These are phyloP conservation scores for Barbus barbus DNA, from an alignment of 2,113 vertebrate species.

Conservation along the genomic window DNA sequence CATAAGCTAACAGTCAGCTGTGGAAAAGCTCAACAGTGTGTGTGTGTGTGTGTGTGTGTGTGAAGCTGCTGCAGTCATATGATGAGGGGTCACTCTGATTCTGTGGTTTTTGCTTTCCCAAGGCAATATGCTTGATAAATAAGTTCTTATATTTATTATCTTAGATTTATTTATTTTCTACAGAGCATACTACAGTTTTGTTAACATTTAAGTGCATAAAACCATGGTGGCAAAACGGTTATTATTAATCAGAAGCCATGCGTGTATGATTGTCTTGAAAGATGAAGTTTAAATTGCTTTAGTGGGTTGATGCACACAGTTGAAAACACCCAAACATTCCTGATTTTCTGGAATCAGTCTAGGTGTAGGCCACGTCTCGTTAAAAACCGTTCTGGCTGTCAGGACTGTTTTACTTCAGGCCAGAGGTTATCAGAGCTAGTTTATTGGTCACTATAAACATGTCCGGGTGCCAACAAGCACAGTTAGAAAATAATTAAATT, in stretches of 20 bases:
- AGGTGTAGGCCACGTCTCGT: not conserved
- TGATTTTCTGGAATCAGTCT: not conserved
- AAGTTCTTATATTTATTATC: slow-evolving; percentile 39
- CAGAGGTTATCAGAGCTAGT: slow-evolving; percentile 3
- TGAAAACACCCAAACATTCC: not conserved
- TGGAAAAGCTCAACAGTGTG: slow-evolving; percentile 71
- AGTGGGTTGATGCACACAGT: not conserved
- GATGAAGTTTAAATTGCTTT: not conserved
- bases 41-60: slow-evolving; percentile 51
- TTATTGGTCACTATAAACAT: not conserved
- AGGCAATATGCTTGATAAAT: slow-evolving; percentile 59
- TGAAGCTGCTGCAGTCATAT: slow-evolving; percentile 67
- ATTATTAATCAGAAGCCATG: too few species aligned
- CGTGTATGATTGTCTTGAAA: too few species aligned
- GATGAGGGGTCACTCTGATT: slow-evolving; percentile 72
- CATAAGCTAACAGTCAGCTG: slow-evolving; percentile 82
- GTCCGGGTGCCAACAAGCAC: not conserved
- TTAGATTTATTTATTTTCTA: not conserved
- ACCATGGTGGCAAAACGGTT: not conserved
- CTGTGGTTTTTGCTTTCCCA: slow-evolving; percentile 58
- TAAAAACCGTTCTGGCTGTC: not conserved
- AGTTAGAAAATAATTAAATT: not conserved
- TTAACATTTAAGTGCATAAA: not conserved
- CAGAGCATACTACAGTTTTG: not conserved
- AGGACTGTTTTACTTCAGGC: not conserved